Percentiles rank a stretch among this genome's conserved stretches.
Evolutionary conservation across 2,113 vertebrate genomes (phyloP).

Genomic region (Ramphastos sulfuratus): DNA sequence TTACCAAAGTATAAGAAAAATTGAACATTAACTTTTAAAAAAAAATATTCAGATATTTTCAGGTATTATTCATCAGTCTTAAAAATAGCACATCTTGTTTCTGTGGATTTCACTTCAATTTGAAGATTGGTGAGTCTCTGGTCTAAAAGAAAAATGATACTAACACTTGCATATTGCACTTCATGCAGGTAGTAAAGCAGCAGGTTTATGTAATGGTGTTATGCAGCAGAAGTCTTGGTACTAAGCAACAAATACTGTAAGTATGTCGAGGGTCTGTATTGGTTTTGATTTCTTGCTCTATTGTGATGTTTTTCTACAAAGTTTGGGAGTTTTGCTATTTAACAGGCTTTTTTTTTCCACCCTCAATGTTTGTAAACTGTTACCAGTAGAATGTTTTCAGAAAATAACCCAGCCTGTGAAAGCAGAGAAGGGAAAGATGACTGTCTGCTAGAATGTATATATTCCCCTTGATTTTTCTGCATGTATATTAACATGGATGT

Average conservation of each 20-base stretch:
- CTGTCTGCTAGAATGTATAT: not conserved
- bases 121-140: slow-evolving; percentile 41
- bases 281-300: not conserved
- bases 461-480: not conserved
- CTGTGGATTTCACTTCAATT: slow-evolving; percentile 20
- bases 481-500: not conserved
- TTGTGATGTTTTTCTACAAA: not conserved
- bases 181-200: not conserved
- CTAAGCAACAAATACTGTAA: not conserved
- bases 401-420: not conserved
- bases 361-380: not conserved
- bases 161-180: not conserved
- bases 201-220: not conserved
- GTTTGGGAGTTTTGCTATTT: not conserved
- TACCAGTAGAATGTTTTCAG: not conserved
- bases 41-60: not conserved
- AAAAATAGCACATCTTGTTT: not conserved
- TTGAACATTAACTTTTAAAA: not conserved
- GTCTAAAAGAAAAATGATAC: not conserved
- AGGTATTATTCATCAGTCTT: not conserved
- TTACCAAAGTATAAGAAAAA: not conserved
- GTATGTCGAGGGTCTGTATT: not conserved
- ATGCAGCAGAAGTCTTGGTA: not conserved
- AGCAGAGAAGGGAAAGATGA: not conserved
- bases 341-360: not conserved